A percentile compares a stretch with the other conserved stretches of the same genome.
Conservation (phyloP, 2,113 vertebrate genomes). For the Serinus canaria region DNA sequence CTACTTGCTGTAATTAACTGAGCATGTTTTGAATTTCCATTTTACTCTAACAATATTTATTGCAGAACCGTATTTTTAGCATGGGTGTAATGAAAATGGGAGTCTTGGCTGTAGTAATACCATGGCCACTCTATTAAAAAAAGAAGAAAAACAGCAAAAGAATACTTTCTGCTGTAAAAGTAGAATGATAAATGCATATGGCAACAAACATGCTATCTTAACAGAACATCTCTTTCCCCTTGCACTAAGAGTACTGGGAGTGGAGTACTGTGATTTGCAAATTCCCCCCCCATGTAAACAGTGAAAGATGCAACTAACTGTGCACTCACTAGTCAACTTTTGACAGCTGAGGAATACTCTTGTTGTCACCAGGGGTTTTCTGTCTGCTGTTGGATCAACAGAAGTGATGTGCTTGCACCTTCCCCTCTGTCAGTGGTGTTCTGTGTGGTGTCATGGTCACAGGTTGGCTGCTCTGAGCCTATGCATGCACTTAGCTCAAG, state of each 20-base stretch:
- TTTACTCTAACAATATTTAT: not conserved
- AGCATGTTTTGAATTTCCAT: not conserved
- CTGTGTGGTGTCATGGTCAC: not conserved
- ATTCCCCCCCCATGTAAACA: not conserved
- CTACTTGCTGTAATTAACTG: not conserved
- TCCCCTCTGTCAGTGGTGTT: not conserved
- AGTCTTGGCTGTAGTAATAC: not conserved
- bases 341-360: not conserved
- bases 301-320: not conserved
- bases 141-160: not conserved
- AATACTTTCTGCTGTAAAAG: not conserved
- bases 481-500: not conserved
- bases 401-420: not conserved
- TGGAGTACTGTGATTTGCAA: not conserved
- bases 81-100: not conserved
- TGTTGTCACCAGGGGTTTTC: not conserved
- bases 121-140: not conserved
- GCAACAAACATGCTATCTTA: not conserved
- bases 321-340: not conserved
- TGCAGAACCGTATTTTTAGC: not conserved
- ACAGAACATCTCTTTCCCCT: not conserved
- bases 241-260: not conserved
- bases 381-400: not conserved
- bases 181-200: not conserved
- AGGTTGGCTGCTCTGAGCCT: not conserved